phyloP scores from a whole-genome alignment of 1,140 invertebrate species.

The Euwallacea similis region DNA sequence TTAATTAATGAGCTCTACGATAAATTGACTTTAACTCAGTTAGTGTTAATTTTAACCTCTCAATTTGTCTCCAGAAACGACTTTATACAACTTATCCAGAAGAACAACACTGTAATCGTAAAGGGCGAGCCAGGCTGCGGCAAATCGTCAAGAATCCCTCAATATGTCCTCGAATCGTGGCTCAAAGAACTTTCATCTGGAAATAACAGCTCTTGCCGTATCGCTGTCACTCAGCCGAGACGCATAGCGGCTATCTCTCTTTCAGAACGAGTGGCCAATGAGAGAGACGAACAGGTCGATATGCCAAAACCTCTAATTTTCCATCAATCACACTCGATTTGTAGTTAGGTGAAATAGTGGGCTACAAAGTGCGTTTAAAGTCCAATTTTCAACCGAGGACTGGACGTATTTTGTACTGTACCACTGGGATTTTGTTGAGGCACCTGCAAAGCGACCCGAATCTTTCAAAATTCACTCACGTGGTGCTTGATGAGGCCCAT shows the following conservation, averaged over 20 bases:
- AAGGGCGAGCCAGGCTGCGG: constrained; percentile 90
- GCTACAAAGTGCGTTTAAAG: constrained; percentile 65
- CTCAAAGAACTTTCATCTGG: constrained; percentile 49
- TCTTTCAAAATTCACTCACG: constrained; percentile 62
- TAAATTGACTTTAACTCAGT: neutral
- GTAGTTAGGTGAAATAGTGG: constrained; percentile 69
- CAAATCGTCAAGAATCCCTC: constrained; percentile 86
- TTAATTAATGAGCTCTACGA: neutral
- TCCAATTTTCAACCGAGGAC: constrained; percentile 56
- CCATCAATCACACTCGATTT: constrained; percentile 54
- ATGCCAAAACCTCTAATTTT: neutral
- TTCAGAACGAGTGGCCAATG: constrained; percentile 69
- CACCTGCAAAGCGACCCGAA: constrained; percentile 59
- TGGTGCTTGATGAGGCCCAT: constrained; percentile 80
- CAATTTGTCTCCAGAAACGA: constrained; percentile 43
- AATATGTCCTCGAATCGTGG: constrained; percentile 73
- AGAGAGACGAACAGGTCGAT: constrained; percentile 61
- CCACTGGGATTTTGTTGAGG: constrained; percentile 65
- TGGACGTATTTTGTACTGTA: constrained; percentile 66
- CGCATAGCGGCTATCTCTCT: constrained; percentile 75
- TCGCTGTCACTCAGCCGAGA: constrained; percentile 76
- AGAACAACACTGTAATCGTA: constrained; percentile 67
- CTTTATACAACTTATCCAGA: constrained; percentile 44
- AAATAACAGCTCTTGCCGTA: constrained; percentile 62
- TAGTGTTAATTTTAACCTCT: neutral